Evolutionary conservation across 2,888 invertebrate species (phyloP).

Genomic region (Euplagia quadripunctaria): DNA sequence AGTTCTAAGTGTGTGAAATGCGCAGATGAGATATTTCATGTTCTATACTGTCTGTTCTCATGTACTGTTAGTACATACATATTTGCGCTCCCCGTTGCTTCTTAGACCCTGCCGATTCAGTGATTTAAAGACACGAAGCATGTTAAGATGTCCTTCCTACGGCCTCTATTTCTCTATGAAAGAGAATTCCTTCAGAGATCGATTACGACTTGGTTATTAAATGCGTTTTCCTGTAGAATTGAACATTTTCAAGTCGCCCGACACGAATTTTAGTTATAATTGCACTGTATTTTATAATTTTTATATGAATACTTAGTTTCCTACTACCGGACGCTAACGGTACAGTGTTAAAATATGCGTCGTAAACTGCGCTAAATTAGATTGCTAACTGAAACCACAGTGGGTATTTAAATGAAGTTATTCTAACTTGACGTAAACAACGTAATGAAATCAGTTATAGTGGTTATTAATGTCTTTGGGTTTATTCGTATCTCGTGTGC

Average conservation of each 20-base stretch:
- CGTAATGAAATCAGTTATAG: constrained; percentile 15
- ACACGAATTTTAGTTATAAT: not conserved
- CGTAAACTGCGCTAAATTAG: not conserved
- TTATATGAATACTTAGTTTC: not conserved
- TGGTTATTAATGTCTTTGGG: not conserved
- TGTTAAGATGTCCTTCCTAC: no score
- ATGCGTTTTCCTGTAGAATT: not conserved
- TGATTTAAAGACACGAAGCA: no score
- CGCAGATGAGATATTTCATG: no score
- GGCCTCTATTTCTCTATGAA: no score
- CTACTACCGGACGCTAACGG: not conserved
- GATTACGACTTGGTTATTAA: no score
- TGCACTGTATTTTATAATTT: not conserved
- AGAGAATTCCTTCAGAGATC: no score
- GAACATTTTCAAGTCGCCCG: not conserved
- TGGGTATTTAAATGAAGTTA: constrained; percentile 5
- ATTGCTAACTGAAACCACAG: not conserved
- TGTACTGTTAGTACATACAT: no score
- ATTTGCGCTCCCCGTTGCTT: no score
- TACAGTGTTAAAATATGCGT: not conserved
- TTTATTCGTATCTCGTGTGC: not conserved
- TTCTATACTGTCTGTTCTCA: no score
- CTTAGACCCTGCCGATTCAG: no score
- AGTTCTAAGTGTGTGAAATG: no score
- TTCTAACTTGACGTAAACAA: constrained; percentile 17